Percentiles rank a stretch among this genome's conserved stretches.
phyloP scores from a whole-genome alignment of 2,888 invertebrate genomes.

The Cephus runcator region DNA sequence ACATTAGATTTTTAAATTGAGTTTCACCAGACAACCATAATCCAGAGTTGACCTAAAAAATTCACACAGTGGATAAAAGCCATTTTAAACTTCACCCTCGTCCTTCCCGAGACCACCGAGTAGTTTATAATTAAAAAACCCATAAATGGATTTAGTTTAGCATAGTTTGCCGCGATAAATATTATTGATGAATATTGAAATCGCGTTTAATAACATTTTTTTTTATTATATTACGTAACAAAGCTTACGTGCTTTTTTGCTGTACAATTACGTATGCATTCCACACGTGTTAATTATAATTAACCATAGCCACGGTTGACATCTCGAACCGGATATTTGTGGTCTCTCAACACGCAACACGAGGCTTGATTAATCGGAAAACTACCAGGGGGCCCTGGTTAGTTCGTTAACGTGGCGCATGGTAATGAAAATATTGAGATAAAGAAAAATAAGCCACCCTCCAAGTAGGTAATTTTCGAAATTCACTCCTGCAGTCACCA shows the following conservation, averaged over 20 bases:
- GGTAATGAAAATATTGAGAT: neutral
- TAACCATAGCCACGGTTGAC: conserved; percentile 27
- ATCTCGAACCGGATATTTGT: conserved; percentile 20
- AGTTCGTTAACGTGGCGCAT: neutral
- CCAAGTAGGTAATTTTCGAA: neutral
- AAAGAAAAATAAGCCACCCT: neutral
- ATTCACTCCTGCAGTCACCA: neutral
- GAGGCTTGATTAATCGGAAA: conserved; percentile 1
- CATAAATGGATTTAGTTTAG: neutral
- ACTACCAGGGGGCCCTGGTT: conserved; percentile 11
- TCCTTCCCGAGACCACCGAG: neutral
- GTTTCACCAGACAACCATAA: neutral
- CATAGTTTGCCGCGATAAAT: neutral
- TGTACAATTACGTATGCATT: conserved; percentile 26
- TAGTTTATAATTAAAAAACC: neutral
- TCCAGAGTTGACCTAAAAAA: neutral
- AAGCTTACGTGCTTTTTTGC: neutral
- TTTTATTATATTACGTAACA: neutral
- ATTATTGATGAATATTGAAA: neutral
- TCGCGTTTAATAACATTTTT: neutral
- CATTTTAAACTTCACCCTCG: neutral
- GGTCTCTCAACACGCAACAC: conserved; percentile 16
- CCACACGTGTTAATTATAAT: conserved; percentile 39
- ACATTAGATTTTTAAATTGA: neutral
- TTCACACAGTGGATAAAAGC: neutral